phyloP scores from a whole-genome alignment of 2,113 vertebrate species.

The Etheostoma cragini region DNA sequence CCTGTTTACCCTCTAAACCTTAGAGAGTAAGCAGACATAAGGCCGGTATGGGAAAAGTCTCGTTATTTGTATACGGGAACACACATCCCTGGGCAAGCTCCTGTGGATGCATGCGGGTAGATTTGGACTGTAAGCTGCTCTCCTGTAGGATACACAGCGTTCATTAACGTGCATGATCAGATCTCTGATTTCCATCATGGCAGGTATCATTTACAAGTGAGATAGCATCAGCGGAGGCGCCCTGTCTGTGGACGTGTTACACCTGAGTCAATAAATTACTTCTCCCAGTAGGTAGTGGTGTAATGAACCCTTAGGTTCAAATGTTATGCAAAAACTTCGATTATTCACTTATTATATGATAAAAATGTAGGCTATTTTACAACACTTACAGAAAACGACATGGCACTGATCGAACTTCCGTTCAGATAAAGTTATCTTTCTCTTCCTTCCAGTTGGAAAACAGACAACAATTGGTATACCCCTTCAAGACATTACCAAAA shows the following conservation, averaged over 20 bases:
- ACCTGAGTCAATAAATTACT: slow-evolving; percentile 35
- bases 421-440: not conserved
- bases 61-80: slow-evolving; percentile 12
- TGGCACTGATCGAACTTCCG: not conserved
- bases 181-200: slow-evolving; percentile 47
- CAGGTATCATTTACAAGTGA: slow-evolving; percentile 52
- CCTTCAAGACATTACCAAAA: not conserved
- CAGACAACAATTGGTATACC: too few relatives aligned
- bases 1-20: too few relatives aligned
- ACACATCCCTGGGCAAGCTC: not conserved
- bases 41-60: slow-evolving; percentile 28
- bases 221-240: slow-evolving; percentile 81
- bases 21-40: too few relatives aligned
- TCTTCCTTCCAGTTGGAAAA: not conserved
- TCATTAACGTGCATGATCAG: slow-evolving; percentile 52
- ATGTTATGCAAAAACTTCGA: not conserved
- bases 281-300: slow-evolving; percentile 2
- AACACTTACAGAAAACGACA: not conserved
- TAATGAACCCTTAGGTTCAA: not conserved
- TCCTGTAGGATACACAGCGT: slow-evolving; percentile 26
- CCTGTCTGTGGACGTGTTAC: slow-evolving; percentile 52
- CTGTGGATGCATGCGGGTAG: slow-evolving; percentile 33
- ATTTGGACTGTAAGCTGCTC: slow-evolving; percentile 31
- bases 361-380: not conserved
- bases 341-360: not conserved